Conservation (phyloP, 2,888 invertebrate species). For the Choristoneura rosaceana region DNA sequence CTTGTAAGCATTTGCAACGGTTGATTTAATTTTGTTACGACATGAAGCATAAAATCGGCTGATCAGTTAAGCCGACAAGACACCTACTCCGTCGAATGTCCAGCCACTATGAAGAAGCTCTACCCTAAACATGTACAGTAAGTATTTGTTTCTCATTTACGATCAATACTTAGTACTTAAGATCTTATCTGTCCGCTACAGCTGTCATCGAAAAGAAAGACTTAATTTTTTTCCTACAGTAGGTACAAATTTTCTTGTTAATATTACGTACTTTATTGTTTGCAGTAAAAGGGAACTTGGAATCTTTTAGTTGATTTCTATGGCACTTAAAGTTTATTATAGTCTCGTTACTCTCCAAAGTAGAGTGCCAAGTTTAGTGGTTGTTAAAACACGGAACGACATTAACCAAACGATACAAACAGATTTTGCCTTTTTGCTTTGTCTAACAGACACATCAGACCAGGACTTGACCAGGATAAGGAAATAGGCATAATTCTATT, state of each 20-base stretch:
- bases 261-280: constrained; percentile 11
- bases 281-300: constrained; percentile 19
- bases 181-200: background rate
- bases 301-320: constrained; percentile 14
- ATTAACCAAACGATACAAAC: constrained; percentile 9
- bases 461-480: background rate
- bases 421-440: constrained; percentile 10
- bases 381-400: constrained; percentile 15
- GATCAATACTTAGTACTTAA: too few relatives aligned
- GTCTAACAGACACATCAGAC: background rate
- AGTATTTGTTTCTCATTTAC: background rate
- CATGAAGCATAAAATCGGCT: constrained; percentile 9
- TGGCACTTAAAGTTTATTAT: constrained; percentile 9
- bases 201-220: background rate
- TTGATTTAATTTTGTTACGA: background rate
- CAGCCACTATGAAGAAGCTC: background rate
- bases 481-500: background rate
- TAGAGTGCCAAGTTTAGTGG: background rate
- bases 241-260: background rate
- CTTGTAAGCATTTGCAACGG: background rate
- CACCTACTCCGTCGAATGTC: background rate
- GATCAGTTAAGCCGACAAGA: constrained; percentile 3
- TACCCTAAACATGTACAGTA: background rate
- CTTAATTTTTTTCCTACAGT: constrained; percentile 1
- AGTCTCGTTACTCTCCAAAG: constrained; percentile 4